phyloP scores from a whole-genome alignment of 2,797 vertebrate genomes.

The Semaprochilodus insignis region DNA sequence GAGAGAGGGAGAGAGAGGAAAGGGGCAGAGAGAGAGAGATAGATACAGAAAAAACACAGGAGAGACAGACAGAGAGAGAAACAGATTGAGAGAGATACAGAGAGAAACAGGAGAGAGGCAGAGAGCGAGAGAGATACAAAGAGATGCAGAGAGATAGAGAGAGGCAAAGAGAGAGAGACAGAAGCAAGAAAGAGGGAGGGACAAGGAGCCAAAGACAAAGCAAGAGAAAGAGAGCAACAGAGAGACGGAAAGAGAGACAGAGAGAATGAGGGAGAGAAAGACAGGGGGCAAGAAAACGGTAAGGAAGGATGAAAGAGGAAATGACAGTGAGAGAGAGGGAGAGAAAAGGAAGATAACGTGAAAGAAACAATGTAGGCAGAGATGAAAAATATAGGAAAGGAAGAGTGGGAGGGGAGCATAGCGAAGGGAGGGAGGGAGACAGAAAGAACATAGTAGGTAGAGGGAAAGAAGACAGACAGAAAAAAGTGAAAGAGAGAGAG shows the following conservation, averaged over 20 bases:
- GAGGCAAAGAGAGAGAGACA: neutral
- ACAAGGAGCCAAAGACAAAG: neutral
- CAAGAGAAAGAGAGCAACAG: neutral
- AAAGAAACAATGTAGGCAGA: neutral
- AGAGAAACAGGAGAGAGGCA: neutral
- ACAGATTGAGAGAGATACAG: neutral
- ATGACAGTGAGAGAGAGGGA: neutral
- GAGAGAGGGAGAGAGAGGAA: neutral
- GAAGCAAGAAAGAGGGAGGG: neutral
- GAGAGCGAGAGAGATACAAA: neutral
- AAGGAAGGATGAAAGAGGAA: too few species aligned
- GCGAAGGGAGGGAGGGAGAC: neutral
- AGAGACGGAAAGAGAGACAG: neutral
- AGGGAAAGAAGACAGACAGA: neutral
- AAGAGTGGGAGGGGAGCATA: too few species aligned
- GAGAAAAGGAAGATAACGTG: too few species aligned
- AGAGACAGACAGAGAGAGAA: neutral
- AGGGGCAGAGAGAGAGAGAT: neutral
- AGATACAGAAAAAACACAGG: neutral
- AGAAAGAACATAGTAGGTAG: neutral
- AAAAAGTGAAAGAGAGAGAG: conserved; percentile 31
- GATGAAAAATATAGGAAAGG: too few species aligned
- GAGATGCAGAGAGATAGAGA: neutral
- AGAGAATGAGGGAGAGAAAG: too few species aligned
- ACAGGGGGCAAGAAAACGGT: neutral